phyloP scores from a whole-genome alignment of 2,888 invertebrate species.

The Oeneis ivallda region DNA sequence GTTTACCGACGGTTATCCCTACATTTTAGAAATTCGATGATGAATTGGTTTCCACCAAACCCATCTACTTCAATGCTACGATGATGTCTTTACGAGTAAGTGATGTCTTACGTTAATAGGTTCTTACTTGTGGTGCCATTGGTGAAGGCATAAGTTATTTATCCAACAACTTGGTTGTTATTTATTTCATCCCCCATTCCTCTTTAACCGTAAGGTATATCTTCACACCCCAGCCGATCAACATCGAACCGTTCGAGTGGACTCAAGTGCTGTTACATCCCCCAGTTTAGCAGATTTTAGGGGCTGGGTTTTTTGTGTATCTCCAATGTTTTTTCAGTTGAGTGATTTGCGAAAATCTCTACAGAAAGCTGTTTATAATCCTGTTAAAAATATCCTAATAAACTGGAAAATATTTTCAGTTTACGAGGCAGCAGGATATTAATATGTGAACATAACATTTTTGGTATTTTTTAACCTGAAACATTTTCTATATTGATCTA shows the following conservation, averaged over 20 bases:
- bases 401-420: not conserved
- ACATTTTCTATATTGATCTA: too few species aligned
- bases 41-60: too few species aligned
- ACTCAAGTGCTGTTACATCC: constrained; percentile 53
- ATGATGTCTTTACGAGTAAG: too few species aligned
- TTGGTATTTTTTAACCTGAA: too few species aligned
- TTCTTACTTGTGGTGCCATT: too few species aligned
- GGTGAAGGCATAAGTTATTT: not conserved
- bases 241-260: constrained; percentile 53
- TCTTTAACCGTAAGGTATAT: constrained; percentile 37
- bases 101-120: too few species aligned
- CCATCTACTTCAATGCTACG: too few species aligned
- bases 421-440: too few species aligned
- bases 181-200: constrained; percentile 30
- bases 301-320: constrained; percentile 47
- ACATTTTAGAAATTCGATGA: too few species aligned
- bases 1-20: too few species aligned
- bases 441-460: too few species aligned
- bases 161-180: constrained; percentile 16
- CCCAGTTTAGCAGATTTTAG: constrained; percentile 51
- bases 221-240: constrained; percentile 53
- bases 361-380: constrained; percentile 40
- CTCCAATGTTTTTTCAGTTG: constrained; percentile 47
- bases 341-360: constrained; percentile 8
- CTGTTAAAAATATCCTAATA: constrained; percentile 48